Conservation (phyloP, 2,888 invertebrate species). For the Temnothorax rugatulus region DNA sequence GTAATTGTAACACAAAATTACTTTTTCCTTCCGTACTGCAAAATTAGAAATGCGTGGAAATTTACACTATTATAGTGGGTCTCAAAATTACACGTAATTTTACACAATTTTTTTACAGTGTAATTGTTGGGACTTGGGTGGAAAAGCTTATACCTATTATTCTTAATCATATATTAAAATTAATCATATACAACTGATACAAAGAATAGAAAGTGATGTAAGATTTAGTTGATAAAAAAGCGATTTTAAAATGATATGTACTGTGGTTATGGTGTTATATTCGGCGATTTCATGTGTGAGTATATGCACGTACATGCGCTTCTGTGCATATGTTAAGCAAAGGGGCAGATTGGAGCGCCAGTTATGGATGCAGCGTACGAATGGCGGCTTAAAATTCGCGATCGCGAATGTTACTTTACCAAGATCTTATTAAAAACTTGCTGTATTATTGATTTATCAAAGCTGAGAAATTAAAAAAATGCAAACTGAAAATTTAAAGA, state of each 20-base stretch:
- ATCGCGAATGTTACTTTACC: conserved; percentile 34
- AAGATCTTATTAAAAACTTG: conserved; percentile 11
- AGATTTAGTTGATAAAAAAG: background rate
- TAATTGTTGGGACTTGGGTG: background rate
- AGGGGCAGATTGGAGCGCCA: conserved; percentile 74
- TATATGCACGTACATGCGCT: conserved; percentile 56
- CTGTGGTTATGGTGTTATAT: conserved; percentile 29
- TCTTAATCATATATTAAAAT: conserved; percentile 6
- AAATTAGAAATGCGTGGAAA: too few relatives aligned
- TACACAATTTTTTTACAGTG: too few relatives aligned
- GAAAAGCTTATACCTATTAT: background rate
- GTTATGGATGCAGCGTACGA: conserved; percentile 79
- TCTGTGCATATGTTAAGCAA: conserved; percentile 63
- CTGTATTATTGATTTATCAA: background rate
- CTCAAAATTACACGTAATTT: too few relatives aligned
- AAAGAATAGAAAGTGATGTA: conserved; percentile 1
- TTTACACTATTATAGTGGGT: too few relatives aligned
- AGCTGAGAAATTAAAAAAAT: background rate
- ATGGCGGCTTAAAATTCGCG: conserved; percentile 79
- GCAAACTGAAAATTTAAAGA: background rate
- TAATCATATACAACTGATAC: background rate
- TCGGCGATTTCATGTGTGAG: conserved; percentile 46
- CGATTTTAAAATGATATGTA: conserved; percentile 55
- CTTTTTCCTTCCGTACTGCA: too few relatives aligned
- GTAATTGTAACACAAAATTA: too few relatives aligned